Conservation (phyloP, 2,888 invertebrate genomes). For the Linnaemya vulpina region DNA sequence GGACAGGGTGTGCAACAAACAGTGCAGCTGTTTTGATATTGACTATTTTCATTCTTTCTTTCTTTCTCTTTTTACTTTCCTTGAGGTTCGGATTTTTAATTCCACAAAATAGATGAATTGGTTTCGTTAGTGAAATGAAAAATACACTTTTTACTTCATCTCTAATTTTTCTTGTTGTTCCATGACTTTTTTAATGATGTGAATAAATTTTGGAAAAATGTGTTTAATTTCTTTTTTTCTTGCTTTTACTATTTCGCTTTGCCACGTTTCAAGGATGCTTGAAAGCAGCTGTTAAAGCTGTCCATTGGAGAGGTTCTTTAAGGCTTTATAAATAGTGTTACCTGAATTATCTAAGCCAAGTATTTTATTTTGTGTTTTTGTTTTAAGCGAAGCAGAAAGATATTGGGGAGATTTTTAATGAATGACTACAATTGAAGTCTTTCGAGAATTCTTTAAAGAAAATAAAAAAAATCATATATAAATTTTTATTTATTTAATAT, state of each 20-base stretch:
- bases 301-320: conserved; percentile 30
- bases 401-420: conserved; percentile 1
- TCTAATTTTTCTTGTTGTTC: conserved; percentile 43
- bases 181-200: conserved; percentile 59
- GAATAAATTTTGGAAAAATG: conserved; percentile 44
- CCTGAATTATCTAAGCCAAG: conserved; percentile 22
- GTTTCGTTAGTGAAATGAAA: conserved; percentile 57
- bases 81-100: conserved; percentile 12
- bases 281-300: conserved; percentile 20
- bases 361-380: conserved; percentile 18
- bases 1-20: conserved; percentile 31
- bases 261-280: conserved; percentile 38
- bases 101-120: conserved; percentile 57
- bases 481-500: too few relatives aligned
- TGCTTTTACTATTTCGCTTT: conserved; percentile 1
- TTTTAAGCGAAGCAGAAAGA: background rate
- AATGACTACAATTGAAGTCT: background rate
- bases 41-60: conserved; percentile 14
- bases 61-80: conserved; percentile 39
- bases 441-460: background rate
- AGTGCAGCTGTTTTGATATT: conserved; percentile 41
- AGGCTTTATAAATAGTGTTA: conserved; percentile 6
- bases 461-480: background rate
- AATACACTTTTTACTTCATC: conserved; percentile 33
- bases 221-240: background rate